phyloP scores from a whole-genome alignment of 2,888 invertebrate genomes.

The Lithophane semibrunnea region DNA sequence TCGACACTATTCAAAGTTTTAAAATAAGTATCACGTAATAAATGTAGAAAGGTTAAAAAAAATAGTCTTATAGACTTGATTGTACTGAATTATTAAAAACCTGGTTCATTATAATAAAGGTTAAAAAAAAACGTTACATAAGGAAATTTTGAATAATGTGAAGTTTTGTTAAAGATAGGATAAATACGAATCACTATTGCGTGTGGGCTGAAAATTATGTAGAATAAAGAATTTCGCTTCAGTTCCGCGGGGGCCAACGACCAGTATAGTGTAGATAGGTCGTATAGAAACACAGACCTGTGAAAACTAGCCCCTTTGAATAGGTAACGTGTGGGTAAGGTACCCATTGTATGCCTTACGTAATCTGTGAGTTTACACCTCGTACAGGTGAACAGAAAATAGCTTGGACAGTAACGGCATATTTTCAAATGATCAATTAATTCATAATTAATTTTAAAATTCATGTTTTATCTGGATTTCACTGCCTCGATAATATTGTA shows the following conservation, averaged over 20 bases:
- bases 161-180: neutral
- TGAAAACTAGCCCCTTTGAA: slow-evolving; percentile 16
- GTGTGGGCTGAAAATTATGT: too few species aligned
- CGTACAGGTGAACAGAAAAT: slow-evolving; percentile 44
- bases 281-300: slow-evolving; percentile 12
- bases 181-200: neutral
- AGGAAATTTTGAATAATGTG: neutral
- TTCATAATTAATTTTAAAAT: neutral
- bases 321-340: neutral
- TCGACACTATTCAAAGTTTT: neutral
- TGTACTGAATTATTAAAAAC: neutral
- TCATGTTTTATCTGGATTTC: neutral
- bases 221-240: neutral
- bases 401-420: slow-evolving; percentile 4
- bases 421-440: neutral
- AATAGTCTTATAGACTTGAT: neutral
- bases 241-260: slow-evolving; percentile 4
- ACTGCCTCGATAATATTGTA: neutral
- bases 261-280: slow-evolving; percentile 13
- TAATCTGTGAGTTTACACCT: slow-evolving; percentile 39
- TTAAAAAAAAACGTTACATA: neutral
- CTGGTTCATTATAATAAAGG: neutral
- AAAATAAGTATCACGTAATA: neutral
- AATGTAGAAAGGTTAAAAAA: neutral
- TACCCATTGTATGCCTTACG: slow-evolving; percentile 44